Percentiles rank a stretch among this genome's conserved stretches.
These are phyloP conservation scores for Anguilla marmorata DNA, from an alignment of 2,797 vertebrate genomes.

Conservation along the genomic window DNA sequence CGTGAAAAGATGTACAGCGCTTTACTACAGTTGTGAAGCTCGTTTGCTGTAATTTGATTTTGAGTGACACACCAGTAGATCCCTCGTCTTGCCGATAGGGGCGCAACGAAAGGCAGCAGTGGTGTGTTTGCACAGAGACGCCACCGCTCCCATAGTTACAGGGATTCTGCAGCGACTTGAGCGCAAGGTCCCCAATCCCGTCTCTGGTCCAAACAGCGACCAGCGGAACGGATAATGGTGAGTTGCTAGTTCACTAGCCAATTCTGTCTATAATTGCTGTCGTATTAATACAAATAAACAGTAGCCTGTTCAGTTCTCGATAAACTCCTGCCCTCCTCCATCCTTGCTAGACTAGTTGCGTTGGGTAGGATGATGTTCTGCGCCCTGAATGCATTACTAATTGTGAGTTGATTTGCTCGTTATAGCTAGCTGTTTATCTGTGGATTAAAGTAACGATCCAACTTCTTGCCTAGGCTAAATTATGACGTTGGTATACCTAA, in stretches of 20 bases:
- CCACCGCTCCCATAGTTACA: conserved; percentile 56
- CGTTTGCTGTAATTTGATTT: background rate
- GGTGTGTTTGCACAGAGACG: conserved; percentile 51
- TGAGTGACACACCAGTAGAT: background rate
- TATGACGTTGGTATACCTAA: background rate
- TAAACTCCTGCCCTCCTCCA: background rate
- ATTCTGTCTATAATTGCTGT: background rate
- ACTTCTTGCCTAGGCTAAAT: background rate
- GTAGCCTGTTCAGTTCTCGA: background rate
- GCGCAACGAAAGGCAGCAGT: background rate
- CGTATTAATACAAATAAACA: background rate
- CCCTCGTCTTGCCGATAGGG: background rate
- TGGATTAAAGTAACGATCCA: background rate
- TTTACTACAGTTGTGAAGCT: background rate
- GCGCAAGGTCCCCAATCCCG: conserved; percentile 36
- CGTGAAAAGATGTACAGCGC: background rate
- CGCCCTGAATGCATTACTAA: background rate
- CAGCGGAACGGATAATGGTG: conserved; percentile 64
- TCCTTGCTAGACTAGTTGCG: background rate
- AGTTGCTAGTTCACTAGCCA: conserved; percentile 44
- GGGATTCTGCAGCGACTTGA: conserved; percentile 31
- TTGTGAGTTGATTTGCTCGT: background rate
- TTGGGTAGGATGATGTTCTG: background rate
- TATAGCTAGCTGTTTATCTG: background rate
- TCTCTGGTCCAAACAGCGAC: conserved; percentile 32